Conservation (phyloP, 2,113 vertebrate species). For the Pachypanchax playfairii region DNA sequence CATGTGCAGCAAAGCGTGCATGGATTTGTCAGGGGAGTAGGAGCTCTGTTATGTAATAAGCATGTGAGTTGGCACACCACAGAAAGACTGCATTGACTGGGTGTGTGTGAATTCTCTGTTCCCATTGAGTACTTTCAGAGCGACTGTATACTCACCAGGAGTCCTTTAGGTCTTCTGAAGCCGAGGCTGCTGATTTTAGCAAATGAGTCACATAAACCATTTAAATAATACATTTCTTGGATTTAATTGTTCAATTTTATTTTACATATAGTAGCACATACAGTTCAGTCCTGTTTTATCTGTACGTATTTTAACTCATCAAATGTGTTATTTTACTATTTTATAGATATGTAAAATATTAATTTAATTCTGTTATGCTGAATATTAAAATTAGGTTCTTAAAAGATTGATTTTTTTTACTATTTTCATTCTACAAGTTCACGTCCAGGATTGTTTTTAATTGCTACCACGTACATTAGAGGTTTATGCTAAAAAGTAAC, state of each 20-base stretch:
- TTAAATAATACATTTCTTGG: not conserved
- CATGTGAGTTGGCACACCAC: slow-evolving; percentile 77
- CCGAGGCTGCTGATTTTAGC: slow-evolving; percentile 32
- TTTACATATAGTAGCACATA: too few relatives aligned
- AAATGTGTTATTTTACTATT: too few relatives aligned
- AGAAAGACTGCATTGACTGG: slow-evolving; percentile 70
- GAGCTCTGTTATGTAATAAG: slow-evolving; percentile 79
- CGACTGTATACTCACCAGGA: slow-evolving; percentile 54
- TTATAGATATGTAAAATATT: too few relatives aligned
- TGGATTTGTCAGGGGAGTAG: slow-evolving; percentile 73
- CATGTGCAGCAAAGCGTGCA: slow-evolving; percentile 76
- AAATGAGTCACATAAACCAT: too few relatives aligned
- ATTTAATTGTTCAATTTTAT: not conserved
- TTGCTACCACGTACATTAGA: too few relatives aligned
- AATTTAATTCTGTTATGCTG: too few relatives aligned
- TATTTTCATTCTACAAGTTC: too few relatives aligned
- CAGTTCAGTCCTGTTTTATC: too few relatives aligned
- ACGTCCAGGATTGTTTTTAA: too few relatives aligned
- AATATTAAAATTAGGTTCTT: not conserved
- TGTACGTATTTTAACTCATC: too few relatives aligned
- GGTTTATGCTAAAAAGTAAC: not conserved
- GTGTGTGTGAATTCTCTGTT: slow-evolving; percentile 57
- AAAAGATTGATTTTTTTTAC: not conserved
- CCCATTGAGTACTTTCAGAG: slow-evolving; percentile 68
- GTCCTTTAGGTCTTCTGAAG: slow-evolving; percentile 54